Conservation (phyloP, 1,140 invertebrate genomes). For the Cydia pomonella region DNA sequence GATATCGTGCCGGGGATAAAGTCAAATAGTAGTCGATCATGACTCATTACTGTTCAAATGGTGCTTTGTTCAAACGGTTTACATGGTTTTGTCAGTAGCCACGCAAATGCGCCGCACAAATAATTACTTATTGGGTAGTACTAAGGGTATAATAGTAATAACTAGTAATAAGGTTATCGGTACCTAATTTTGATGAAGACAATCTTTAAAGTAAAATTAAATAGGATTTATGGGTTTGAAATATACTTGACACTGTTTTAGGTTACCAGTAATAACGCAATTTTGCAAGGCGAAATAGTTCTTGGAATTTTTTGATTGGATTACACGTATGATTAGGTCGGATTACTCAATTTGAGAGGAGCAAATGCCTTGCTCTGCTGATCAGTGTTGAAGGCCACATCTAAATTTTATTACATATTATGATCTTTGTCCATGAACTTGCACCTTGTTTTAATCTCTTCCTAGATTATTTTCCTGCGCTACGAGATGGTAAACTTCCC, state of each 20-base stretch:
- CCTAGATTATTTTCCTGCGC: neutral
- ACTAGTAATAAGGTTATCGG: too few relatives aligned
- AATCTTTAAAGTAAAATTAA: too few relatives aligned
- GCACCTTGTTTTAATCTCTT: neutral
- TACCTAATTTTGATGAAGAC: too few relatives aligned
- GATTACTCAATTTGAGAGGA: slow-evolving; percentile 9
- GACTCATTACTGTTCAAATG: slow-evolving; percentile 7
- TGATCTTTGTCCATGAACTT: neutral
- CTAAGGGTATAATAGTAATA: too few relatives aligned
- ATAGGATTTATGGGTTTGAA: too few relatives aligned
- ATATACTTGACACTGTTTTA: neutral
- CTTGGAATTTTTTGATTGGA: neutral
- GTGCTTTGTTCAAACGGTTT: neutral
- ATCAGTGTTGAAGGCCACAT: neutral
- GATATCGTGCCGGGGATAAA: slow-evolving; percentile 21
- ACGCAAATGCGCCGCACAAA: too few relatives aligned
- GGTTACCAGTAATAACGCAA: neutral
- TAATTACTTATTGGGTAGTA: too few relatives aligned
- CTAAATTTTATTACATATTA: neutral
- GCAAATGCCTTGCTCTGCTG: neutral
- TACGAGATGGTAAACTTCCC: neutral
- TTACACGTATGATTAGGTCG: neutral
- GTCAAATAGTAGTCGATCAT: slow-evolving; percentile 23
- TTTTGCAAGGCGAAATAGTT: neutral
- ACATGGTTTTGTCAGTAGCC: neutral